Evolutionary conservation across 2,797 vertebrate species (phyloP), one percentile per base, ranked within the genome.

Genomic region (Cryptoblepharus egeriae): DNA sequence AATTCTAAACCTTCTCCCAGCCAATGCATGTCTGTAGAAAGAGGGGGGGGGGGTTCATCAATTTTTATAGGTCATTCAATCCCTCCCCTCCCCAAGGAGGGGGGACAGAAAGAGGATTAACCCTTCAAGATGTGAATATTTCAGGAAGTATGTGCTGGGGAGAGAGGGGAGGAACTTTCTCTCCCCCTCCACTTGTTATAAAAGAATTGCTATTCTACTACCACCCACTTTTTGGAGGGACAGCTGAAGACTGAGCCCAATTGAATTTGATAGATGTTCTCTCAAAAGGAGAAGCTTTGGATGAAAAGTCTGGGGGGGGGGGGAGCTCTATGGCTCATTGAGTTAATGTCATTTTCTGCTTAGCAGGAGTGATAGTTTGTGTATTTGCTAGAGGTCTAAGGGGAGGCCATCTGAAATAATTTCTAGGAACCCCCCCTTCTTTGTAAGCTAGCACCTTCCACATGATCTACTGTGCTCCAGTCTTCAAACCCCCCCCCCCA

Each of bases 61-160:
- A 24, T 79, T 75, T 79, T 84, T 84, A 84, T 84, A 79, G 77
- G 77, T 84, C 82, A 84, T 35, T 32, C 77, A 22, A 30, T 69
- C 32, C 30, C 24, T 45, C 49, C 70, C 49, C 37, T 73, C 37
- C 37, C 52, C 61, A 42, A 74, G 30, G 26, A 24, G 24, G 35
- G 37, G 37, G 76, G 11, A 37, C 39, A 61, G 20, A 67, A 52
- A 49, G 72, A 74, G 30, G 30, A 37, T 16, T 37, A 79, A 74
- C 18, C 24, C 61, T 61, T 61, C 30, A 60, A 9, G n/a, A 22
- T 12, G 15, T 81, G 67, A 67, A 58, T 81, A 68, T 75, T 75
- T 60, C 35, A 60, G n/a, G 70, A 79, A 67, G 63, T 84, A 20
- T 72, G 55, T 49, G 58, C 28, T 2, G 58, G 35, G 37, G 60